Percentiles rank a stretch among this genome's conserved stretches.
phyloP scores from a whole-genome alignment of 2,888 invertebrate genomes.

The Ochropacha duplaris region DNA sequence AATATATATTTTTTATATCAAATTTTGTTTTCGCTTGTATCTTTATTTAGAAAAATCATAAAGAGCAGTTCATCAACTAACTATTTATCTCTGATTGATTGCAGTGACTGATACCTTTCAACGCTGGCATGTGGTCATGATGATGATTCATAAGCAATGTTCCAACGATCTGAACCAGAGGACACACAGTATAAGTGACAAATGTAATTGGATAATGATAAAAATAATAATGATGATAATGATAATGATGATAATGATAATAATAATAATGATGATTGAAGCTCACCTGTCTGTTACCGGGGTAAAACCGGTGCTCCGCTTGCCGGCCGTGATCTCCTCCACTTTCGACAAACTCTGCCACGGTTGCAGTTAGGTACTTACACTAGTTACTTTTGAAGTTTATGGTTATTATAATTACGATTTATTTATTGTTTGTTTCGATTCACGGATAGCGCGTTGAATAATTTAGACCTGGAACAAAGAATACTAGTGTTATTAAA shows the following conservation, averaged over 20 bases:
- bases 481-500: conserved; percentile 11
- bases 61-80: too few species aligned
- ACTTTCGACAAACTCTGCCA: conserved; percentile 60
- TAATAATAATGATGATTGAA: neutral
- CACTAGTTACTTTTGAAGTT: conserved; percentile 22
- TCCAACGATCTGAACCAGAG: too few species aligned
- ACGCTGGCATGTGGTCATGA: too few species aligned
- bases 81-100: too few species aligned
- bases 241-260: neutral
- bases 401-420: conserved; percentile 16
- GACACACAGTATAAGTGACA: neutral
- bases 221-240: neutral
- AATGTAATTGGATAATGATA: neutral
- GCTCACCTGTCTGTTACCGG: conserved; percentile 71
- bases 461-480: conserved; percentile 67
- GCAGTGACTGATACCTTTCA: too few species aligned
- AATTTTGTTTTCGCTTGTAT: too few species aligned
- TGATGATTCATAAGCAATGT: too few species aligned
- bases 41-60: too few species aligned
- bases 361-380: conserved; percentile 30
- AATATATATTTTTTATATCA: too few species aligned
- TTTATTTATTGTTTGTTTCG: conserved; percentile 22
- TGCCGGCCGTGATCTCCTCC: conserved; percentile 63
- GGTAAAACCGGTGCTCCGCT: conserved; percentile 63
- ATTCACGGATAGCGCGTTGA: conserved; percentile 31